Evolutionary conservation across 2,888 invertebrate species (phyloP), one percentile per base, ranked within the genome.

Genomic region (Parnassius orleans): DNA sequence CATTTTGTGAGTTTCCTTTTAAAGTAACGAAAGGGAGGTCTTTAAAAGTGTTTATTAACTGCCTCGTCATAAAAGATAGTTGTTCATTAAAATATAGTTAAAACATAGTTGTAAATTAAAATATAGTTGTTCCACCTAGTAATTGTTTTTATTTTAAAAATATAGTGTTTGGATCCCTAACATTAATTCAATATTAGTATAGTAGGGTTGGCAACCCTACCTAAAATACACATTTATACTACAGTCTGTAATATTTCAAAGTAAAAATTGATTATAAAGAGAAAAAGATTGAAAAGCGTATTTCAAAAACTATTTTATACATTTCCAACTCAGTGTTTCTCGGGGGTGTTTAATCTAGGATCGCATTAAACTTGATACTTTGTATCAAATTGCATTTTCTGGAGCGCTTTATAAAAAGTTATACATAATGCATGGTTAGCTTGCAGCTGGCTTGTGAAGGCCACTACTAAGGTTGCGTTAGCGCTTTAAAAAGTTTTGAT

Each of bases 351-450:
- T 89, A 89, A 87, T 89, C 87, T 88, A 68, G 77, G 79, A 85
- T 85, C 84, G 78, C 88, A 90, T 89, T 89, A 89, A 87, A 90
- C 86, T 89, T 89, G 84, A 88, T 87, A 87, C 89, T 89, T 88
- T 88, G 88, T 90, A 86, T 89, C 80, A 87, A 88, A 90, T 90
- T 90, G 88, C 89, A 84, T 90, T 87, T 81, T 84, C 85, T 82
- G 15, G 81, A 81, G 83, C 78, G 75, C 78, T 83, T 87, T 86
- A 79, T 83, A 88, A 89, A 88, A 88, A 87, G 80, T 80, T 83
- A 90, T 90, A 90, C 90, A 90, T 90, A 87, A 90, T 90, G 88
- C 88, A 90, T 89, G 81, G 74, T 79, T 75, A 73, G 84, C 84
- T 79, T 81, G 84, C 85, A 89, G 83, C 87, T 84, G 81, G 80